A percentile compares a stretch with the other conserved stretches of the same genome.
Evolutionary conservation across 1,140 invertebrate genomes (phyloP).

Genomic region (Drosophila tsacasi): DNA sequence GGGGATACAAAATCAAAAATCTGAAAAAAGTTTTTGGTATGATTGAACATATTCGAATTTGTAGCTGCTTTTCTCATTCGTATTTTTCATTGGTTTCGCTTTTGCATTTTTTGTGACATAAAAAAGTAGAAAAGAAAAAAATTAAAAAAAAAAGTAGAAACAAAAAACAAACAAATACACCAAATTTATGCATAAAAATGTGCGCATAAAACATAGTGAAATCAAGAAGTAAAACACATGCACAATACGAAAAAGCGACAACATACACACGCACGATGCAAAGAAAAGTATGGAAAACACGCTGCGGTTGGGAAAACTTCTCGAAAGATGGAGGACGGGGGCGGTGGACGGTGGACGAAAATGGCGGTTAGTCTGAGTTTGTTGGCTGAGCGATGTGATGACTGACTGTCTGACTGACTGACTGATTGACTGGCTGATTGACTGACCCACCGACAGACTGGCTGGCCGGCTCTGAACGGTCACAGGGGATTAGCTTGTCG

Average conservation of each 20-base stretch:
- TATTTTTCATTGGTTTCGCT: conserved; percentile 33
- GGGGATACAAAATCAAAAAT: conserved; percentile 84
- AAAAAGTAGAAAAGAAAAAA: conserved; percentile 44
- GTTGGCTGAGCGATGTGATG: conserved; percentile 59
- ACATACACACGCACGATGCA: conserved; percentile 43
- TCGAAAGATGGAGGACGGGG: conserved; percentile 27
- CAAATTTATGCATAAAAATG: conserved; percentile 75
- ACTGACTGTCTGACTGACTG: conserved; percentile 59
- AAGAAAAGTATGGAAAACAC: conserved; percentile 52
- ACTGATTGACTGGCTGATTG: conserved; percentile 54
- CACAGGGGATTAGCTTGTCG: conserved; percentile 34
- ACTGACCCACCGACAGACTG: conserved; percentile 6
- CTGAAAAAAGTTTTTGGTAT: conserved; percentile 80
- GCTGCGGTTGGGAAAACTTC: conserved; percentile 29
- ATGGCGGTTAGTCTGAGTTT: conserved; percentile 52
- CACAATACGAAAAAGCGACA: conserved; percentile 41
- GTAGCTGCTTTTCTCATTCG: conserved; percentile 35
- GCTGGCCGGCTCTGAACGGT: conserved; percentile 17
- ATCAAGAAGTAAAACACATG: conserved; percentile 46
- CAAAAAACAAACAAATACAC: conserved; percentile 33
- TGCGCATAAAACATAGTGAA: conserved; percentile 61
- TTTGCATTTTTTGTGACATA: conserved; percentile 41
- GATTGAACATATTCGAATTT: conserved; percentile 76
- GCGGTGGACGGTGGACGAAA: conserved; percentile 23
- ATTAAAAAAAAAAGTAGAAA: conserved; percentile 3